Evolutionary conservation across 2,888 invertebrate genomes (phyloP).

Genomic region (Mesorhabditis spiculigera): DNA sequence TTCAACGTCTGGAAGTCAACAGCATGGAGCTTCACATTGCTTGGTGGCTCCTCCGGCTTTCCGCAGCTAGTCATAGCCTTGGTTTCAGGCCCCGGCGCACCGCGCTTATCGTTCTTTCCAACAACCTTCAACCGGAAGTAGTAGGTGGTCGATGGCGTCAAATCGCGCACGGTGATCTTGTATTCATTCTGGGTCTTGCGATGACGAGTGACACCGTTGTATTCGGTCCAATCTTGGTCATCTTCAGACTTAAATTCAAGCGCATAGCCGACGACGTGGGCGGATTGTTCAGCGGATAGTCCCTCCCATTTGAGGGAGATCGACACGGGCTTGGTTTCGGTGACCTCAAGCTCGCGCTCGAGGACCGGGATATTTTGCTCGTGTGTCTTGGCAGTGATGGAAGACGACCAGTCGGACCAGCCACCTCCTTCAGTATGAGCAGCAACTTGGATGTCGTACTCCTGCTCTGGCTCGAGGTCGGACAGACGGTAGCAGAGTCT

Average conservation of each 20-base stretch:
- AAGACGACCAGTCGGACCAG: slow-evolving; percentile 57
- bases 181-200: slow-evolving; percentile 43
- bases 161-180: slow-evolving; percentile 46
- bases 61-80: slow-evolving; percentile 56
- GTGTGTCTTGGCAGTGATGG: slow-evolving; percentile 46
- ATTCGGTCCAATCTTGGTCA: slow-evolving; percentile 51
- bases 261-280: slow-evolving; percentile 56
- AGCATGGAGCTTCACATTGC: slow-evolving; percentile 46
- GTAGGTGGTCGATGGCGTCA: slow-evolving; percentile 56
- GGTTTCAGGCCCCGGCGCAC: slow-evolving; percentile 55
- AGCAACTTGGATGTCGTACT: slow-evolving; percentile 54
- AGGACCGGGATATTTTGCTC: slow-evolving; percentile 56
- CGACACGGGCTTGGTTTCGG: slow-evolving; percentile 52
- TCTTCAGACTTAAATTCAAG: slow-evolving; percentile 57
- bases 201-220: slow-evolving; percentile 54
- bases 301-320: slow-evolving; percentile 57
- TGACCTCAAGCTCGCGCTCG: slow-evolving; percentile 47
- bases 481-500: slow-evolving; percentile 57
- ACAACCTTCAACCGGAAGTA: slow-evolving; percentile 58
- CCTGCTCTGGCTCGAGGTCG: slow-evolving; percentile 56
- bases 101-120: slow-evolving; percentile 56
- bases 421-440: slow-evolving; percentile 57
- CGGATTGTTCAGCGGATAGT: slow-evolving; percentile 42
- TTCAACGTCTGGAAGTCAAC: slow-evolving; percentile 49
- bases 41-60: slow-evolving; percentile 53